A percentile compares a stretch with the other conserved stretches of the same genome.
These are phyloP conservation scores for Lycia hirtaria DNA, from an alignment of 2,888 invertebrate genomes.

Conservation along the genomic window DNA sequence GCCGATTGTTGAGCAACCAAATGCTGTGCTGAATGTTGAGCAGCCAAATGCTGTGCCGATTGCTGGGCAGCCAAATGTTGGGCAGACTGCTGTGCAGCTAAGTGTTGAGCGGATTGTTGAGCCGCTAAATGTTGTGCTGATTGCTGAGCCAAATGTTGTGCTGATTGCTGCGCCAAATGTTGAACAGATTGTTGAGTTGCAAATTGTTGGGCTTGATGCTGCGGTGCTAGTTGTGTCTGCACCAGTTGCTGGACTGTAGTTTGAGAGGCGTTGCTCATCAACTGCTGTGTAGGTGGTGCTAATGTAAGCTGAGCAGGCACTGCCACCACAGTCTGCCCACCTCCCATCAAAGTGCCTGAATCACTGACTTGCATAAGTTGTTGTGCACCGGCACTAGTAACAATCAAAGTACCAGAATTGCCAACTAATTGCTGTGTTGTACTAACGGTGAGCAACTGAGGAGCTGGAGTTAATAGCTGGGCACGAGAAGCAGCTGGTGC, in stretches of 20 bases:
- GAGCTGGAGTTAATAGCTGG: conserved; percentile 77
- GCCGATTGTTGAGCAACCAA: conserved; percentile 59
- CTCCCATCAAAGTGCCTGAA: conserved; percentile 79
- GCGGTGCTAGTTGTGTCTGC: conserved; percentile 70
- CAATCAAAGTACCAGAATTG: conserved; percentile 78
- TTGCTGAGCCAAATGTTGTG: conserved; percentile 56
- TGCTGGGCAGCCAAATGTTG: conserved; percentile 65
- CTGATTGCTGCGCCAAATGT: conserved; percentile 56
- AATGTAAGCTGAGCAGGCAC: conserved; percentile 79
- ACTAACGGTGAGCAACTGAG: conserved; percentile 78
- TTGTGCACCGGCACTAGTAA: conserved; percentile 81
- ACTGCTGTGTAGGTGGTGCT: conserved; percentile 71
- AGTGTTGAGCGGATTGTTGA: conserved; percentile 65
- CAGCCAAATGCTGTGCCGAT: conserved; percentile 69
- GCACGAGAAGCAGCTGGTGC: conserved; percentile 78
- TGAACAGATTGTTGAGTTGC: conserved; percentile 73
- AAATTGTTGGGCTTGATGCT: conserved; percentile 74
- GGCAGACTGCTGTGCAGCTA: conserved; percentile 61
- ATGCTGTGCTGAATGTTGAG: conserved; percentile 58
- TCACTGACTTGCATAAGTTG: conserved; percentile 83
- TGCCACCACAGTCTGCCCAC: conserved; percentile 79
- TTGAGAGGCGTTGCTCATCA: conserved; percentile 73
- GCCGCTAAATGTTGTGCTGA: conserved; percentile 64
- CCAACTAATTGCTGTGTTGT: conserved; percentile 80
- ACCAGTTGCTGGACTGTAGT: conserved; percentile 77